Conservation (phyloP, 2,888 invertebrate species). For the Liodrosophila aerea region DNA sequence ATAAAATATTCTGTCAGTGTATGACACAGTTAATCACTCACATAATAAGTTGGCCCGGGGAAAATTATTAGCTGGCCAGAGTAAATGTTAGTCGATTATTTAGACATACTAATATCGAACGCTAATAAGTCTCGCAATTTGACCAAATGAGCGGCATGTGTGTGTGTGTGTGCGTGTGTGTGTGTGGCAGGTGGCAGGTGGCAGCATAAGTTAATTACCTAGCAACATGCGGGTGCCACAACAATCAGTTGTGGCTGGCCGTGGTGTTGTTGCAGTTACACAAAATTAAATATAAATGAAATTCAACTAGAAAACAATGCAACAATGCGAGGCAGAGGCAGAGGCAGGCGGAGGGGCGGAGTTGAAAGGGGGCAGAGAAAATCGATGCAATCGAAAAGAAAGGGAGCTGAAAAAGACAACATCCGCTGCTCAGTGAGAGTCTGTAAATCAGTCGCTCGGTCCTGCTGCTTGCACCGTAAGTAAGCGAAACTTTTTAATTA, state of each 20-base stretch:
- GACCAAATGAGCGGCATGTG: constrained; percentile 26
- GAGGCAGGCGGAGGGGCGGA: background rate
- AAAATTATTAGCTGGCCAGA: constrained; percentile 32
- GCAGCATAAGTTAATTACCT: constrained; percentile 55
- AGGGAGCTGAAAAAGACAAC: constrained; percentile 21
- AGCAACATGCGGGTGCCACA: constrained; percentile 39
- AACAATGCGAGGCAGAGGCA: constrained; percentile 1
- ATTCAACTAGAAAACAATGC: constrained; percentile 47
- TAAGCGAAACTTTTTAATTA: constrained; percentile 74
- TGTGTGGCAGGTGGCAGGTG: background rate
- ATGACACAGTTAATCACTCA: too few relatives aligned
- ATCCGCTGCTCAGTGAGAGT: constrained; percentile 1
- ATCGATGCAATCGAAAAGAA: constrained; percentile 72
- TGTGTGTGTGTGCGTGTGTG: constrained; percentile 11
- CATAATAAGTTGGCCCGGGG: background rate
- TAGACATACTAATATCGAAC: constrained; percentile 25
- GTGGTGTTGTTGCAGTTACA: constrained; percentile 34
- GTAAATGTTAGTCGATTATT: constrained; percentile 26
- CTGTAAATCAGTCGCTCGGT: constrained; percentile 3
- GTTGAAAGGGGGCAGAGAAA: constrained; percentile 35
- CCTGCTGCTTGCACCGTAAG: constrained; percentile 52
- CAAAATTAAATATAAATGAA: constrained; percentile 66
- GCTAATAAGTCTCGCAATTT: background rate
- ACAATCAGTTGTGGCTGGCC: constrained; percentile 32
- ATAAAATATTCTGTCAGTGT: too few relatives aligned